Evolutionary conservation across 92 coral and sea anemone species (phyloP).

Genomic region (Porites rus): DNA sequence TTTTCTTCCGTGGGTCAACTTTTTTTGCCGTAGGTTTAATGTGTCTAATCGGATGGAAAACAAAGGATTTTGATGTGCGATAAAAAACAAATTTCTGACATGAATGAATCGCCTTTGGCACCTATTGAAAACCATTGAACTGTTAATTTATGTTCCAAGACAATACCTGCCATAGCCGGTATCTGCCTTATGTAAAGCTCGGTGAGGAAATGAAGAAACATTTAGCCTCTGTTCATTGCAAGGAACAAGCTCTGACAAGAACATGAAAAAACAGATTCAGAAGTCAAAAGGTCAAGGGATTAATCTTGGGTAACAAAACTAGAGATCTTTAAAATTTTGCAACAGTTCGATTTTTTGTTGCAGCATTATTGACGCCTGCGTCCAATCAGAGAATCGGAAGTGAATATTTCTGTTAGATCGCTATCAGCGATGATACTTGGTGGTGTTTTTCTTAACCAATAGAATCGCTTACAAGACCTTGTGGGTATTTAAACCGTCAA

Average conservation of each 20-base stretch:
- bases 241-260: conserved; percentile 27
- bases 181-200: conserved; percentile 5
- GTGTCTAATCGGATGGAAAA: neutral
- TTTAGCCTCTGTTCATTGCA: conserved; percentile 3
- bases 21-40: neutral
- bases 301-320: conserved; percentile 30
- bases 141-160: neutral
- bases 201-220: neutral
- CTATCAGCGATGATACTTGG: conserved; percentile 31
- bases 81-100: neutral
- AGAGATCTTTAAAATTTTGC: conserved; percentile 28
- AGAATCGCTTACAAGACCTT: conserved; percentile 19
- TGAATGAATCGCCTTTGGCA: conserved; percentile 21
- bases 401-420: conserved; percentile 43
- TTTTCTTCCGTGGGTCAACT: neutral
- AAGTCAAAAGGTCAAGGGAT: conserved; percentile 50
- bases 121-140: conserved; percentile 10
- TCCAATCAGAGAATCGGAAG: conserved; percentile 49
- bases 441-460: conserved; percentile 42
- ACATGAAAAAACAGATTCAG: conserved; percentile 17
- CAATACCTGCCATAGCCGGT: conserved; percentile 17
- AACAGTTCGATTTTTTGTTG: neutral
- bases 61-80: neutral
- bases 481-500: conserved; percentile 41
- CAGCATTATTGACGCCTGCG: conserved; percentile 1